These are phyloP conservation scores for Cherax destructor DNA, from an alignment of 1,140 invertebrate species.

Conservation along the genomic window DNA sequence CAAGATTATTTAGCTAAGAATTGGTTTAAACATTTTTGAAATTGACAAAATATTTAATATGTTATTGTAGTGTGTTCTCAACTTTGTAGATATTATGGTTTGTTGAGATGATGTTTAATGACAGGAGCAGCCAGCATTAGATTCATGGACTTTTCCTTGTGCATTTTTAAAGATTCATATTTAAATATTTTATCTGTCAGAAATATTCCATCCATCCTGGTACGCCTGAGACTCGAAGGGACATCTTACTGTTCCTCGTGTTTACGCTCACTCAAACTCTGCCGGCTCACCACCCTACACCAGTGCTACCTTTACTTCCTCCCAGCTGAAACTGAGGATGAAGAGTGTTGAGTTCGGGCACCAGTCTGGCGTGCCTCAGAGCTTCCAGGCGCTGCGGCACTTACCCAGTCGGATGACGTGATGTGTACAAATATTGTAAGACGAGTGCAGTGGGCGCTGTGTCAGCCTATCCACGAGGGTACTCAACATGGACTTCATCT, in stretches of 20 bases:
- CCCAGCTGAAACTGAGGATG: conserved; percentile 28
- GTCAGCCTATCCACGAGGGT: conserved; percentile 68
- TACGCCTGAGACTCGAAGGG: conserved; percentile 65
- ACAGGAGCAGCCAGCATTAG: conserved; percentile 68
- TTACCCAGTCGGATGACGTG: conserved; percentile 67
- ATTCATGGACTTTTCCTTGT: conserved; percentile 66
- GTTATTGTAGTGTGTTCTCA: conserved; percentile 61
- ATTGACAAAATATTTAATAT: conserved; percentile 33
- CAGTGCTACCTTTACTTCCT: conserved; percentile 52
- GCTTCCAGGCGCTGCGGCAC: conserved; percentile 67
- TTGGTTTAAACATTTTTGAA: conserved; percentile 52
- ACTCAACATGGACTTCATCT: conserved; percentile 70
- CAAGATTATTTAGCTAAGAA: conserved; percentile 58
- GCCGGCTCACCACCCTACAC: conserved; percentile 47
- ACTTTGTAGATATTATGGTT: conserved; percentile 67
- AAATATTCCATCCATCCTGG: conserved; percentile 70
- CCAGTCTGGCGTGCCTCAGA: conserved; percentile 66
- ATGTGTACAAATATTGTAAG: conserved; percentile 70
- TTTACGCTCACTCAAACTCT: conserved; percentile 56
- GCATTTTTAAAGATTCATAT: conserved; percentile 65
- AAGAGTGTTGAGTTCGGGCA: conserved; percentile 62
- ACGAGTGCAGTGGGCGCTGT: conserved; percentile 69
- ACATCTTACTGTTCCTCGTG: conserved; percentile 37
- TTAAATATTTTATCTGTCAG: conserved; percentile 61
- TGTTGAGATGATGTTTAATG: conserved; percentile 63